Conservation (phyloP, 2,797 vertebrate genomes). For the Garrulus glandarius region DNA sequence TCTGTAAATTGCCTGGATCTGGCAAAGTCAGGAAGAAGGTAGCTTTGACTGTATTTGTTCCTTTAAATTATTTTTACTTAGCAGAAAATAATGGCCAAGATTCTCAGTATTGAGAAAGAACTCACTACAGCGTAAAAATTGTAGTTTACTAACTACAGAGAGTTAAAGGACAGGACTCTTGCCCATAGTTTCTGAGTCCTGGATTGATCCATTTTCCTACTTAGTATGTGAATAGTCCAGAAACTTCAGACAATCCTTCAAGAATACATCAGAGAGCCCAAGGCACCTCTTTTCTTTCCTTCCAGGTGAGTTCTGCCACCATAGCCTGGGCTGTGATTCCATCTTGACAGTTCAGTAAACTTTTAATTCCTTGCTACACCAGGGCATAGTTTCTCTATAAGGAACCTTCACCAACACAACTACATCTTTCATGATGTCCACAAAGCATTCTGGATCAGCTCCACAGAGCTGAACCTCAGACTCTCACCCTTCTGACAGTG, state of each 20-base stretch:
- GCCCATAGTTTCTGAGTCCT: background rate
- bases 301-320: background rate
- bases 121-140: fast-evolving
- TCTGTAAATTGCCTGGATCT: background rate
- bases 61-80: background rate
- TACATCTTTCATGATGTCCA: background rate
- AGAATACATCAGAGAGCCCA: background rate
- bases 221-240: background rate
- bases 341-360: background rate
- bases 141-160: background rate
- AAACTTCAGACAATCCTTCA: background rate
- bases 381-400: background rate
- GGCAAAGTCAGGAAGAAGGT: background rate
- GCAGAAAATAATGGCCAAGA: background rate
- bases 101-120: background rate
- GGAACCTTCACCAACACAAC: background rate
- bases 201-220: background rate
- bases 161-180: background rate
- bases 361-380: background rate
- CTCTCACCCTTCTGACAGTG: background rate
- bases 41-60: background rate
- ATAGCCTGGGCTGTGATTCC: background rate
- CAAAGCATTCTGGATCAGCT: background rate
- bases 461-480: background rate
- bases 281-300: background rate